Conservation (phyloP, 53 echinoderm and acorn worm genomes). For the Hippasteria phrygiana region DNA sequence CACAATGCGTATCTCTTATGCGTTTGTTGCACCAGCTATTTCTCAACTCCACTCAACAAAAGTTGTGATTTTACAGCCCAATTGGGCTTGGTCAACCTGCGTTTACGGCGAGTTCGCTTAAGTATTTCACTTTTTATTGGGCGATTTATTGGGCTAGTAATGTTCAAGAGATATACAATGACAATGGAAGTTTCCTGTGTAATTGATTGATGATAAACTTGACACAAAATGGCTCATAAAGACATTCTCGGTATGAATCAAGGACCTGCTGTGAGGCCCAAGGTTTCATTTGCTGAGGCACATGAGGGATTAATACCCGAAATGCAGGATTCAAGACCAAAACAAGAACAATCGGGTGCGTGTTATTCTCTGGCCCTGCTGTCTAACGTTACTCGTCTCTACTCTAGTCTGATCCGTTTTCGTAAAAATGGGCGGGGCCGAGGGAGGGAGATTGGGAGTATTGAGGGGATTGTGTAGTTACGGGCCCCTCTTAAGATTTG, state of each 20-base stretch:
- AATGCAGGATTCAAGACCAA: constrained; percentile 84
- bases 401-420: too few species aligned
- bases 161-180: background rate
- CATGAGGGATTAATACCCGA: constrained; percentile 80
- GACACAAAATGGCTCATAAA: constrained; percentile 49
- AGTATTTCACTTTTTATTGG: background rate
- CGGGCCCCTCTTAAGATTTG: too few species aligned
- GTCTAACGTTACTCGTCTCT: too few species aligned
- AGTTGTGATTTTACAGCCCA: constrained; percentile 3
- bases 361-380: background rate
- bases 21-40: constrained; percentile 3
- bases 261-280: constrained; percentile 14
- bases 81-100: constrained; percentile 11
- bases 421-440: too few species aligned
- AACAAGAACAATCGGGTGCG: constrained; percentile 90
- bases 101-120: background rate
- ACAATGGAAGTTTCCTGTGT: background rate
- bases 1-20: background rate
- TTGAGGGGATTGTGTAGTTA: too few species aligned
- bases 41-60: constrained; percentile 50
- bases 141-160: constrained; percentile 49
- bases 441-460: too few species aligned
- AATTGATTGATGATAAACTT: background rate
- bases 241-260: background rate
- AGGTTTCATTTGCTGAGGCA: constrained; percentile 57